These are phyloP conservation scores for Peromyscus leucopus DNA, from an alignment of 2,113 vertebrate genomes.

Conservation along the genomic window DNA sequence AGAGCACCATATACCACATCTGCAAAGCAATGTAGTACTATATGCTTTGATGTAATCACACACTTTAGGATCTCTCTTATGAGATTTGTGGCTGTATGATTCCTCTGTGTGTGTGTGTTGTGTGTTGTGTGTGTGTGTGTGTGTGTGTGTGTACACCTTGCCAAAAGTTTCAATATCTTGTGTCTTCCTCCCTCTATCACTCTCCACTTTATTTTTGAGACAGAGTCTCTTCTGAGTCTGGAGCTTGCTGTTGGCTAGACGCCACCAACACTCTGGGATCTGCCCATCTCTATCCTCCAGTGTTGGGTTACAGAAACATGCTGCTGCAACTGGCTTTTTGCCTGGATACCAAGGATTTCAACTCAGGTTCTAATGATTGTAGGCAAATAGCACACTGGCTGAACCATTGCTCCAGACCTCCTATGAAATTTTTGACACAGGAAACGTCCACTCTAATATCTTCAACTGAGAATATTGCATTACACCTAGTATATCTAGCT, in stretches of 20 bases:
- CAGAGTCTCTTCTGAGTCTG: background rate
- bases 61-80: too few species aligned
- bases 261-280: background rate
- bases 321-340: background rate
- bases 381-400: background rate
- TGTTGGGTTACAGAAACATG: background rate
- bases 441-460: background rate
- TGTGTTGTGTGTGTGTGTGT: background rate
- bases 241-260: background rate
- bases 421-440: background rate
- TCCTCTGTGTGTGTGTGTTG: background rate
- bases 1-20: background rate
- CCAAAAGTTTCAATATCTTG: background rate
- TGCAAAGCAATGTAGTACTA: rapidly evolving
- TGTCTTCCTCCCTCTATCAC: background rate
- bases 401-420: background rate
- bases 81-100: background rate
- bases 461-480: background rate
- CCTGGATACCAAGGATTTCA: background rate
- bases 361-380: background rate
- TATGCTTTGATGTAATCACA: background rate
- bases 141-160: background rate
- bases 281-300: background rate
- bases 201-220: background rate
- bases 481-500: background rate